Evolutionary conservation across 1,140 invertebrate species (phyloP), one percentile per base, ranked within the genome.

Genomic region (Drosophila ananassae): DNA sequence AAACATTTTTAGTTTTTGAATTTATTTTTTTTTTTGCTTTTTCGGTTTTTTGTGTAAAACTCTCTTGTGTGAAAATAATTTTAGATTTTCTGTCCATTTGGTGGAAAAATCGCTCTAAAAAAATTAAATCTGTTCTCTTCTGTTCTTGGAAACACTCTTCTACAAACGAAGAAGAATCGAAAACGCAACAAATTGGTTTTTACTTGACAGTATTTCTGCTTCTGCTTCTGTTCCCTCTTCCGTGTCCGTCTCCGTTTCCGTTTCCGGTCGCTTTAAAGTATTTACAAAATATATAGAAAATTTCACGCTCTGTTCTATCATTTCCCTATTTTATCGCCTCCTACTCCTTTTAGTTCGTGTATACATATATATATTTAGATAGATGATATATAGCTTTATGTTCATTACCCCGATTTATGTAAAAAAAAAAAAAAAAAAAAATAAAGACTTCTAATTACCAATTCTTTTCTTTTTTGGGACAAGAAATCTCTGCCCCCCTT

Each of bases 61-160:
- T 53, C 41, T 61, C 17, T 30, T 41, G 53, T 80, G 77, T 77
- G 67, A 80, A 81, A 80, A 81, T 81, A 80, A 73, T 34, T 64
- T 73, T 73, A 66, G 37, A 62, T 74, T 73, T 60, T 13, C 46
- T 25, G 48, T 66, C 39, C 39, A 28, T 56, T 63, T 57, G 30
- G 47, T 32, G 5, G 8, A 34, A 71, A 67, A 68, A 37, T 28
- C 46, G 6, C 28, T 57, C 22, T 50, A 12, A 50, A 71, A 66
- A 25, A 47, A 59, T 6, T 37, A 64, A 28, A 12, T 37, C 41
- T 44, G 41, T 21, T 44, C 17, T 37, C 10, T 12, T 37, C 12
- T 37, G 34, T 37, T 37, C 12, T n/a, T 37, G 10, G 34, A n/a
- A 44, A 44, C 12, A 41, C 41, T 48, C 8, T 28, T 24, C 12